A percentile compares a stretch with the other conserved stretches of the same genome.
Evolutionary conservation across 2,113 vertebrate species (phyloP).

Genomic region (Strix uralensis): DNA sequence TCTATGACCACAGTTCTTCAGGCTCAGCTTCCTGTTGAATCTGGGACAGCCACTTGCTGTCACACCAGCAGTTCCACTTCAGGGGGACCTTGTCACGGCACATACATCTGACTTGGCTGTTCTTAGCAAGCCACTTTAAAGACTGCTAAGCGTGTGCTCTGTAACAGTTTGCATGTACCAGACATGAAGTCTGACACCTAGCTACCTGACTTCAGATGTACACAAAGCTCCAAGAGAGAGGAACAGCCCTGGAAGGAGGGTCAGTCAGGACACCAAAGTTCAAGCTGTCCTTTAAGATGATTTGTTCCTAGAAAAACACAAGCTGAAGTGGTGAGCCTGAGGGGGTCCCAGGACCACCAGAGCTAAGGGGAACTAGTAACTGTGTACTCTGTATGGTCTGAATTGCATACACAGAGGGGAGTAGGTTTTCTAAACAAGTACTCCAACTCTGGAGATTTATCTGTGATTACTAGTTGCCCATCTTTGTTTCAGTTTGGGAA

Average conservation of each 20-base stretch:
- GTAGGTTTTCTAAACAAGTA: background rate
- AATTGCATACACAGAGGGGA: background rate
- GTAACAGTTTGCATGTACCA: background rate
- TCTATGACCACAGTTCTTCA: background rate
- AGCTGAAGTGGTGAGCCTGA: background rate
- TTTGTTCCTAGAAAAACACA: background rate
- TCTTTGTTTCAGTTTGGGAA: background rate
- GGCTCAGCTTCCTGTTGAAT: background rate
- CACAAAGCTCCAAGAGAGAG: background rate
- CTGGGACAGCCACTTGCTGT: background rate
- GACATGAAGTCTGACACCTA: background rate
- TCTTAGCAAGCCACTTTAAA: background rate
- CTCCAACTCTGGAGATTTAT: background rate
- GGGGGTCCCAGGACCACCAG: background rate
- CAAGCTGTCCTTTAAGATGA: background rate
- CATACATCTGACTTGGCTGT: background rate
- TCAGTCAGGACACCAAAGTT: background rate
- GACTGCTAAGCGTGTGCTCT: background rate
- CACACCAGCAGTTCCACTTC: accelerated
- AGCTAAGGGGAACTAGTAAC: background rate
- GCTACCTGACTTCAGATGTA: background rate
- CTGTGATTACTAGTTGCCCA: background rate
- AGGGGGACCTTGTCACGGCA: background rate
- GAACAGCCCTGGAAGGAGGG: background rate
- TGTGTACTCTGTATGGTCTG: background rate